Evolutionary conservation across 1,140 invertebrate species (phyloP).

Genomic region (Eubasilissa regina): DNA sequence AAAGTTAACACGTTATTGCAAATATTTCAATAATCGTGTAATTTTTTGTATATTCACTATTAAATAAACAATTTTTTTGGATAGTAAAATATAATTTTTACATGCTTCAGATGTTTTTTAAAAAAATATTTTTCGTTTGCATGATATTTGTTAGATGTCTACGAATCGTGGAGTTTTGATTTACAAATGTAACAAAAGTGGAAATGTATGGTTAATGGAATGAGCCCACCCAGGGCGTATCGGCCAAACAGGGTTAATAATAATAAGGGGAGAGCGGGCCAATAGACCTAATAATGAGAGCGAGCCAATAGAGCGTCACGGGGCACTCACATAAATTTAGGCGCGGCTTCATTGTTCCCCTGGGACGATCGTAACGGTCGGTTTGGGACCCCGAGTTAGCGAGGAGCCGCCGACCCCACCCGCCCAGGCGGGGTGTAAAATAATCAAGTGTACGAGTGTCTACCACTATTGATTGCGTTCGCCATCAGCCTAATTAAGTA

Average conservation of each 20-base stretch:
- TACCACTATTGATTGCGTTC: constrained; percentile 38
- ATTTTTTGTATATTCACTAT: no score
- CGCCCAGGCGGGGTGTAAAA: neutral
- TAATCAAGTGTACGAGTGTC: constrained; percentile 38
- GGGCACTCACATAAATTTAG: constrained; percentile 53
- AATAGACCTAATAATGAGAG: constrained; percentile 57
- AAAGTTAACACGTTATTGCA: no score
- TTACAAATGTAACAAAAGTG: no score
- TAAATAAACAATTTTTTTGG: no score
- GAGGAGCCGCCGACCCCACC: neutral
- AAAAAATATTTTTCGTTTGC: no score
- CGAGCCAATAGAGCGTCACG: constrained; percentile 55
- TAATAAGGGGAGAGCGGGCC: constrained; percentile 12
- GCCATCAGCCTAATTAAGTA: constrained; percentile 35
- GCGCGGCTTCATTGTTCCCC: constrained; percentile 52
- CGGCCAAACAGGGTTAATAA: neutral
- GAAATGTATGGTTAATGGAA: neutral
- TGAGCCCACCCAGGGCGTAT: neutral
- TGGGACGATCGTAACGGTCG: constrained; percentile 18
- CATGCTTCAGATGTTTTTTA: no score
- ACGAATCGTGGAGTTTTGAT: no score
- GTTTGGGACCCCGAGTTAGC: neutral
- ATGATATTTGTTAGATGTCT: no score
- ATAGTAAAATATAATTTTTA: no score
- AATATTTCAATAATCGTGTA: no score